These are phyloP conservation scores for Propsilocerus akamusi DNA, from an alignment of 1,140 invertebrate species.

Conservation along the genomic window DNA sequence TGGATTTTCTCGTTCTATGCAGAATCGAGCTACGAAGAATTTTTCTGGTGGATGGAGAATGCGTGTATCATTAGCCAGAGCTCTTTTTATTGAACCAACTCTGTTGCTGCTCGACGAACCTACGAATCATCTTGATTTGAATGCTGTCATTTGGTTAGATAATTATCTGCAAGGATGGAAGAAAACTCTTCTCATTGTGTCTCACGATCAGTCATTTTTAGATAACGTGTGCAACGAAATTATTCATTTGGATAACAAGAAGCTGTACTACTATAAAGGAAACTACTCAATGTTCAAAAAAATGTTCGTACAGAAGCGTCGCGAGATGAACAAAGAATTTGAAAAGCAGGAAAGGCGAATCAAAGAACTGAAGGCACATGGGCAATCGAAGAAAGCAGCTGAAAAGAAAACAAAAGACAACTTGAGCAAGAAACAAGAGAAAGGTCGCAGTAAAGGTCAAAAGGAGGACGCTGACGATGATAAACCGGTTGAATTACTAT, in stretches of 20 bases:
- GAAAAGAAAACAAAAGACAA: slow-evolving; percentile 86
- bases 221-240: slow-evolving; percentile 99
- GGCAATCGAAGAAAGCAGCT: slow-evolving; percentile 87
- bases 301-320: slow-evolving; percentile 91
- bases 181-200: slow-evolving; percentile 92
- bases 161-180: slow-evolving; percentile 97
- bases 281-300: slow-evolving; percentile 99
- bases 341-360: slow-evolving; percentile 95
- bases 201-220: slow-evolving; percentile 98
- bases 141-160: slow-evolving; percentile 98
- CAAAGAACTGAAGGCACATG: slow-evolving; percentile 85
- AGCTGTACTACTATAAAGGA: slow-evolving; percentile 93
- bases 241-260: slow-evolving; percentile 88
- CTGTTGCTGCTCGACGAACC: slow-evolving; percentile 93
- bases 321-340: slow-evolving; percentile 92
- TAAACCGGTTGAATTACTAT: slow-evolving; percentile 61
- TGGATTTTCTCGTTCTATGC: slow-evolving; percentile 89
- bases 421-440: slow-evolving; percentile 85
- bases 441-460: slow-evolving; percentile 61
- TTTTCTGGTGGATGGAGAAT: slow-evolving; percentile 98
- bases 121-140: slow-evolving; percentile 84
- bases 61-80: slow-evolving; percentile 88
- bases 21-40: slow-evolving; percentile 80
- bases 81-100: slow-evolving; percentile 83
- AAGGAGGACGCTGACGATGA: slow-evolving; percentile 71